phyloP scores from a whole-genome alignment of 1,140 invertebrate genomes.

The Macrotrachela quadricornifera region DNA sequence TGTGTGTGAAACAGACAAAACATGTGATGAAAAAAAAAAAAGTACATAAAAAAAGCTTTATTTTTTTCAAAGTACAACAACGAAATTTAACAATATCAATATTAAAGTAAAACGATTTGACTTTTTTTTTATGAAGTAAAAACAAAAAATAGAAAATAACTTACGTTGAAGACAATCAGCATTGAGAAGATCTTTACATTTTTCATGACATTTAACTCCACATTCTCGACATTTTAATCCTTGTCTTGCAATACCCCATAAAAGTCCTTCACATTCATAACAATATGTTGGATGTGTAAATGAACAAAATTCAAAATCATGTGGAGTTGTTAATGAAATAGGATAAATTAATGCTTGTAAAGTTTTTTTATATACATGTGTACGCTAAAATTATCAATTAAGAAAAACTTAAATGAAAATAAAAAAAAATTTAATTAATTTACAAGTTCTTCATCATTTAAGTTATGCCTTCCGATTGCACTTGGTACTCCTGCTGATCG shows the following conservation, averaged over 20 bases:
- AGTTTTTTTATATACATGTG: conserved; percentile 96
- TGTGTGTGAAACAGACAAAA: too few relatives aligned
- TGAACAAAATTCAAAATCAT: conserved; percentile 95
- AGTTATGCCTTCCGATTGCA: not conserved
- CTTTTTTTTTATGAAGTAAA: too few relatives aligned
- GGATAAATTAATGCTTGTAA: conserved; percentile 87
- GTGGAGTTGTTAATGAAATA: conserved; percentile 92
- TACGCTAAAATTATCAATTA: not conserved
- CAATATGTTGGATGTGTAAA: conserved; percentile 97
- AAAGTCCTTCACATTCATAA: conserved; percentile 91
- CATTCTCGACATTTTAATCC: conserved; percentile 93
- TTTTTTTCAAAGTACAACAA: too few relatives aligned
- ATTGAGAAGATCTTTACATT: conserved; percentile 96
- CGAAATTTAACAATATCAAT: too few relatives aligned
- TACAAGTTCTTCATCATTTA: conserved; percentile 10
- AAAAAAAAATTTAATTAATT: not conserved
- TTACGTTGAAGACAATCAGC: conserved; percentile 96
- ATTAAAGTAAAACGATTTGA: too few relatives aligned
- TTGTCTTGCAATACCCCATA: conserved; percentile 95
- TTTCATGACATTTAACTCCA: conserved; percentile 97
- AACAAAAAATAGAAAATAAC: conserved; percentile 2
- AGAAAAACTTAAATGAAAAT: too few relatives aligned
- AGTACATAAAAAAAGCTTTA: too few relatives aligned
- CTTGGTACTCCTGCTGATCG: conserved; percentile 2
- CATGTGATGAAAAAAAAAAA: too few relatives aligned